These are phyloP conservation scores for Momotus momota DNA, from an alignment of 2,797 vertebrate genomes.

Conservation along the genomic window DNA sequence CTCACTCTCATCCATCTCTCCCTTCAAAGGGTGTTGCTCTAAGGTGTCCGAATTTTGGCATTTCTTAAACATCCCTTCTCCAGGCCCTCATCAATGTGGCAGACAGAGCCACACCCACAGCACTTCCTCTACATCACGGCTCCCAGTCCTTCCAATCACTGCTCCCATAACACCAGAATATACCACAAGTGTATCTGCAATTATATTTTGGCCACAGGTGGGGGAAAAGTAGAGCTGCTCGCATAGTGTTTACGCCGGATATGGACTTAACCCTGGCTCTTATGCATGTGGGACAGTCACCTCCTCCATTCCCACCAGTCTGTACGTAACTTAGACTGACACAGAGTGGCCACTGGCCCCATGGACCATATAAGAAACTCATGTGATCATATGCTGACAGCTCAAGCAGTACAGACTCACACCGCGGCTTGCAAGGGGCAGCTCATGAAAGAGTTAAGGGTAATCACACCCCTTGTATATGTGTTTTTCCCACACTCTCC, in stretches of 20 bases:
- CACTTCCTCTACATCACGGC: background rate
- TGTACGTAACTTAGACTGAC: background rate
- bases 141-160: background rate
- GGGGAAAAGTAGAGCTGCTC: background rate
- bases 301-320: background rate
- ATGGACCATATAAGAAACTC: background rate
- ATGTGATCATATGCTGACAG: fast-evolving
- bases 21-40: background rate
- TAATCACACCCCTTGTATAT: background rate
- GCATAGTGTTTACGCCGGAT: background rate
- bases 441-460: background rate
- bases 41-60: fast-evolving
- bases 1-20: background rate
- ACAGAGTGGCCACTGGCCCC: background rate
- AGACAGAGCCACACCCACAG: background rate
- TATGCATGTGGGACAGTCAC: background rate
- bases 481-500: background rate
- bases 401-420: background rate
- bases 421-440: background rate
- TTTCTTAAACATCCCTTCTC: background rate
- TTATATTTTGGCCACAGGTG: background rate
- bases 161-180: background rate
- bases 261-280: background rate
- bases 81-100: background rate
- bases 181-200: background rate